phyloP scores from a whole-genome alignment of 2,113 vertebrate genomes.

The Caracal caracal region DNA sequence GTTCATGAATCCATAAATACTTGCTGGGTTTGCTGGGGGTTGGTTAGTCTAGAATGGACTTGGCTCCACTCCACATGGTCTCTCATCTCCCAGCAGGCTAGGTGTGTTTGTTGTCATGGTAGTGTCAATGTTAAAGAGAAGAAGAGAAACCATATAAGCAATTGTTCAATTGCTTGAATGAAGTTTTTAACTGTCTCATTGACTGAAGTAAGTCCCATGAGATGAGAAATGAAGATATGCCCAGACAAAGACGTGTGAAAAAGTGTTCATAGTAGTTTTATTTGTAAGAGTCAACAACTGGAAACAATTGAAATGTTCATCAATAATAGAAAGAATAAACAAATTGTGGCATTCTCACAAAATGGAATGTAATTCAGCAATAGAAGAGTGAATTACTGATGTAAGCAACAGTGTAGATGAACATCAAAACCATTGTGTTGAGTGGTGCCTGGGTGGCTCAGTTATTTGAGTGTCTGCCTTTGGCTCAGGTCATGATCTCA shows the following conservation, averaged over 20 bases:
- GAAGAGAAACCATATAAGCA: not conserved
- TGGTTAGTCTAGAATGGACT: not conserved
- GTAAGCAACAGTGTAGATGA: not conserved
- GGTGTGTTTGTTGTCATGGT: not conserved
- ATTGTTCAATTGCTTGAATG: not conserved
- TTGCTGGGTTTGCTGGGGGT: not conserved
- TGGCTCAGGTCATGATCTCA: too few relatives aligned
- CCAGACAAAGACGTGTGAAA: not conserved
- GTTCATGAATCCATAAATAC: not conserved
- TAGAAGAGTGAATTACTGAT: not conserved
- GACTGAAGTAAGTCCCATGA: not conserved
- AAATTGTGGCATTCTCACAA: not conserved
- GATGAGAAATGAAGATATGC: not conserved
- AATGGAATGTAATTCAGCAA: not conserved
- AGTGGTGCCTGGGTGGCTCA: not conserved
- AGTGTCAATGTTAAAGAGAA: not conserved
- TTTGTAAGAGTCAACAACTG: not conserved
- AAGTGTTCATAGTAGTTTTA: not conserved
- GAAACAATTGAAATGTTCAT: not conserved
- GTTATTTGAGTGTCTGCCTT: too few relatives aligned
- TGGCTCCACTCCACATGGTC: not conserved
- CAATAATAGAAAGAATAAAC: not conserved
- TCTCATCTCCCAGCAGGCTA: not conserved
- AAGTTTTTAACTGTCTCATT: not conserved
- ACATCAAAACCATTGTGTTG: not conserved